Conservation (phyloP, 2,113 vertebrate genomes). For the Mionectes macconnelli region DNA sequence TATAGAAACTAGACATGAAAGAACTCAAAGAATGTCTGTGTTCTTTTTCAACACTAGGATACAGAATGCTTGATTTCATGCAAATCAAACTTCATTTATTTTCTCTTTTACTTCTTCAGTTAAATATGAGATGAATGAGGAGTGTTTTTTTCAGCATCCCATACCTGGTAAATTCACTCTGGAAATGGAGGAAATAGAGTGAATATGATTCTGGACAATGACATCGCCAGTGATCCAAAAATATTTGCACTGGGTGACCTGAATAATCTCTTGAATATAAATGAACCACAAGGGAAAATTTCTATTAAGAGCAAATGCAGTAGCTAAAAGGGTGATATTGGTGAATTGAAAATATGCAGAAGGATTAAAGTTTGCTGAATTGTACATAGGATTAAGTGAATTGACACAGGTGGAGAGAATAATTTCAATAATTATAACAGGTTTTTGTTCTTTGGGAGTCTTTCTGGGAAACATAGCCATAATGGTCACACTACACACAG, state of each 20-base stretch:
- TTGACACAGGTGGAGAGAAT: neutral
- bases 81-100: constrained; percentile 50
- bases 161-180: constrained; percentile 25
- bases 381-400: constrained; percentile 37
- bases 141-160: neutral
- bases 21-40: neutral
- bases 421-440: neutral
- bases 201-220: constrained; percentile 34
- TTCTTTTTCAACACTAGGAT: constrained; percentile 30
- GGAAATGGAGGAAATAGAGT: constrained; percentile 29
- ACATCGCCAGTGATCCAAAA: constrained; percentile 40
- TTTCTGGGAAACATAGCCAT: neutral
- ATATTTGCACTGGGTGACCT: constrained; percentile 51
- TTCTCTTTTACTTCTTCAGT: constrained; percentile 10
- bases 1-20: neutral
- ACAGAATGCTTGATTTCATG: constrained; percentile 54
- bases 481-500: neutral
- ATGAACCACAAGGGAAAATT: constrained; percentile 46
- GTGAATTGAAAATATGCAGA: constrained; percentile 38
- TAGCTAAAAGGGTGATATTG: constrained; percentile 32
- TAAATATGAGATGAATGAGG: constrained; percentile 31
- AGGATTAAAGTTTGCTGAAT: constrained; percentile 45
- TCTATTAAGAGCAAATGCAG: constrained; percentile 46
- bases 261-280: constrained; percentile 48
- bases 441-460: neutral